phyloP scores from a whole-genome alignment of 2,888 invertebrate genomes.

The Synanthedon vespiformis region DNA sequence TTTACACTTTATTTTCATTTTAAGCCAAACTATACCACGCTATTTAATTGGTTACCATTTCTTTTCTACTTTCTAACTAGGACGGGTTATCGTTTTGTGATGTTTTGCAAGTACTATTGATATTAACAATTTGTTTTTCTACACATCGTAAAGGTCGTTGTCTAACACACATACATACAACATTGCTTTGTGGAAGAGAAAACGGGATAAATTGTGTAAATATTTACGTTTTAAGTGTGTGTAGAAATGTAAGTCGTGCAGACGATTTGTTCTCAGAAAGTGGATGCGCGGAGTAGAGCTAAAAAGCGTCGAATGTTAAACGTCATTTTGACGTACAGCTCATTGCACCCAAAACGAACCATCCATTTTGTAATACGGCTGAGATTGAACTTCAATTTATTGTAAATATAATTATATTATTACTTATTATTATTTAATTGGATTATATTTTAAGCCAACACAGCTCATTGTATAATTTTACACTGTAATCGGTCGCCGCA shows the following conservation, averaged over 20 bases:
- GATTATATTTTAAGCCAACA: too few relatives aligned
- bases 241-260: slow-evolving; percentile 3
- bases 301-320: neutral
- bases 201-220: slow-evolving; percentile 9
- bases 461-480: too few relatives aligned
- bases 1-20: neutral
- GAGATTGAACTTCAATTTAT: slow-evolving; percentile 54
- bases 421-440: too few relatives aligned
- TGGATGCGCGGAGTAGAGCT: slow-evolving; percentile 4
- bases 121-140: neutral
- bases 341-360: slow-evolving; percentile 13
- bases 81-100: neutral
- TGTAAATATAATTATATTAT: too few relatives aligned
- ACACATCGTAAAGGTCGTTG: neutral
- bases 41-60: slow-evolving; percentile 32
- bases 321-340: slow-evolving; percentile 1
- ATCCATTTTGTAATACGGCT: slow-evolving; percentile 54
- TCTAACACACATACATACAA: too few relatives aligned
- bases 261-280: slow-evolving; percentile 9
- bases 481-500: too few relatives aligned
- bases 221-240: slow-evolving; percentile 10
- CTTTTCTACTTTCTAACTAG: slow-evolving; percentile 10
- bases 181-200: slow-evolving; percentile 2
- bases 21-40: neutral
- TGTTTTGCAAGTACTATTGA: too few relatives aligned